Base-by-base conservation (phyloP, 2,888 invertebrate species). In the Lysandra coridon region DNA sequence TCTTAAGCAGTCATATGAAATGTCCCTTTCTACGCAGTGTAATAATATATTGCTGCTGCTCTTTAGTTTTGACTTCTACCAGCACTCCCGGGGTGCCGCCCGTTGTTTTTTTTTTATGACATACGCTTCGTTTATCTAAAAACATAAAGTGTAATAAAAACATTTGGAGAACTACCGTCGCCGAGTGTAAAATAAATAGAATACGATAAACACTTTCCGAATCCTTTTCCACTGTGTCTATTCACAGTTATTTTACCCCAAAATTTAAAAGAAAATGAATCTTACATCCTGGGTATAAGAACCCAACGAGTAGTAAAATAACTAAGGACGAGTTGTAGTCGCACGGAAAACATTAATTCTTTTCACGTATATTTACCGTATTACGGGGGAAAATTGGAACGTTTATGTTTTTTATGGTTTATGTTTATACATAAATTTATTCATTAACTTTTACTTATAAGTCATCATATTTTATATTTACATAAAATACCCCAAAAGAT, bases 311-410 rank as follows among this genome's bases (percentile, higher is more conserved):
- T 2, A 23, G 62, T 62, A 62, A 62, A 62, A 62, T 23, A 62
- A n/a, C 23, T 62, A 1, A 62, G 12, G 7, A 62, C 62, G 23
- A 23, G 23, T 7, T 62, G 12, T 6, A 74, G 30, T 75, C 75
- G 30, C 53, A 23, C 57, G 76, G 17, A 76, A 57, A 76, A 76
- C 76, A 76, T 53, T 76, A 75, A 75, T 30, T 33, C 76, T 57
- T 76, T 57, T 57, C 57, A 76, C 33, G 53, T 33, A 14, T 76
- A 76, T 76, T 76, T 76, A 76, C 57, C 30, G 53, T 76, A 49
- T 75, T 49, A 75, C 49, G 4, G 5, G 4, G 49, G 75, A 49
- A 49, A 49, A 14, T 49, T 17, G 57, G 57, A 57, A 57, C 75
- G 30, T 14, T 17, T 44, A 30, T n/a, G 75, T 44, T 49, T 49